phyloP scores from a whole-genome alignment of 2,888 invertebrate genomes.

The Calliphora vomitoria region DNA sequence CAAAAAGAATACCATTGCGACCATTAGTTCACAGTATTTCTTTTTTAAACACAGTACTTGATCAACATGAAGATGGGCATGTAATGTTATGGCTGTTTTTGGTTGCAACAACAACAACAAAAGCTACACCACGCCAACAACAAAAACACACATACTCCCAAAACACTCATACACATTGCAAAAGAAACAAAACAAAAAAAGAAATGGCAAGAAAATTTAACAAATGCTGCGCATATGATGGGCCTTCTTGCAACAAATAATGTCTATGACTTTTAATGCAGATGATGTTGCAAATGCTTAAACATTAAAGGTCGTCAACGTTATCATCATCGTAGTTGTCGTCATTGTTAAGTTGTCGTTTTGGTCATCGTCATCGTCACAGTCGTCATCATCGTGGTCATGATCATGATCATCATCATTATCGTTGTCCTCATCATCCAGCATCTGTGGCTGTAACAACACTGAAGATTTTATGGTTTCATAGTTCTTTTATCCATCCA shows the following conservation, averaged over 20 bases:
- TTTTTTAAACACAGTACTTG: constrained; percentile 41
- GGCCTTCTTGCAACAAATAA: constrained; percentile 50
- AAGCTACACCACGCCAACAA: constrained; percentile 49
- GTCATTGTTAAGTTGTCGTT: constrained; percentile 73
- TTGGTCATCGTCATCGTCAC: constrained; percentile 68
- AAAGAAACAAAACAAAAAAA: constrained; percentile 12
- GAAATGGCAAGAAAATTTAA: background rate
- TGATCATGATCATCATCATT: constrained; percentile 52
- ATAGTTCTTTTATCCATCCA: constrained; percentile 12
- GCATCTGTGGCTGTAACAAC: constrained; percentile 30
- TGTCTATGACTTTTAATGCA: constrained; percentile 69
- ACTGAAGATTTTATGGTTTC: constrained; percentile 50
- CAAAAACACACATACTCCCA: constrained; percentile 27
- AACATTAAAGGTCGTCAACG: constrained; percentile 72
- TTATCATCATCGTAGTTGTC: constrained; percentile 65
- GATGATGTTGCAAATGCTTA: constrained; percentile 72
- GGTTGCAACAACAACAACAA: constrained; percentile 35
- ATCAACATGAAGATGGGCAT: constrained; percentile 65
- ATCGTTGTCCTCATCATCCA: constrained; percentile 45
- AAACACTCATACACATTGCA: constrained; percentile 30
- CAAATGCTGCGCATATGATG: constrained; percentile 57
- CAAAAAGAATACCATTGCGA: constrained; percentile 49
- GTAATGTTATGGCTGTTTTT: constrained; percentile 63
- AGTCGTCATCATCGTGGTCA: constrained; percentile 36
- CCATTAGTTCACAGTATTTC: constrained; percentile 57